These are phyloP conservation scores for Phthorimaea operculella DNA, from an alignment of 1,140 invertebrate species.

Conservation along the genomic window DNA sequence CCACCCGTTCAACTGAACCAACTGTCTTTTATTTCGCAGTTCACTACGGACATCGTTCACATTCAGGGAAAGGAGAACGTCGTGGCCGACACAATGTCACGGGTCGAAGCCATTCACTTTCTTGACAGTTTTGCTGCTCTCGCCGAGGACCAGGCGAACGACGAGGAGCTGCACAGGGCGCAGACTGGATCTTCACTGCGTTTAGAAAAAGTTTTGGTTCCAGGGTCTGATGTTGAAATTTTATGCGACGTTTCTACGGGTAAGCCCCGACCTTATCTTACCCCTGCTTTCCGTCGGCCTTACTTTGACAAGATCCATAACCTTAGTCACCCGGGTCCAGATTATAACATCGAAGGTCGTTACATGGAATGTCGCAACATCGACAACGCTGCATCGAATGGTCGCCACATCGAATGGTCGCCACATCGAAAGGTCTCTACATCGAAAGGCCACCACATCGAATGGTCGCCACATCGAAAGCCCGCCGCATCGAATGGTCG, in stretches of 20 bases:
- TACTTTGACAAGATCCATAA: conserved; percentile 10
- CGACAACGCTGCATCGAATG: too few relatives aligned
- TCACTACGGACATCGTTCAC: conserved; percentile 38
- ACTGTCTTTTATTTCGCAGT: not conserved
- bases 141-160: not conserved
- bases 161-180: not conserved
- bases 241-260: conserved; percentile 8
- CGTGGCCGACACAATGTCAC: conserved; percentile 30
- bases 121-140: not conserved
- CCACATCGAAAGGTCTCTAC: too few relatives aligned
- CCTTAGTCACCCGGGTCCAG: too few relatives aligned
- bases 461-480: too few relatives aligned
- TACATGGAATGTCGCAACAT: too few relatives aligned
- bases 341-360: too few relatives aligned
- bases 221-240: not conserved
- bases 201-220: not conserved
- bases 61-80: conserved; percentile 25
- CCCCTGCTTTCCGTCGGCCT: conserved; percentile 2
- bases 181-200: not conserved
- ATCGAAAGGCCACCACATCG: too few relatives aligned
- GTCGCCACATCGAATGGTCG: too few relatives aligned
- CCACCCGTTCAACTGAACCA: not conserved
- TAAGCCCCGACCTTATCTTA: conserved; percentile 10
- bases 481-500: too few relatives aligned
- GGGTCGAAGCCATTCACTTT: conserved; percentile 5